These are phyloP conservation scores for Gallinago media DNA, from an alignment of 2,113 vertebrate species.

Conservation along the genomic window DNA sequence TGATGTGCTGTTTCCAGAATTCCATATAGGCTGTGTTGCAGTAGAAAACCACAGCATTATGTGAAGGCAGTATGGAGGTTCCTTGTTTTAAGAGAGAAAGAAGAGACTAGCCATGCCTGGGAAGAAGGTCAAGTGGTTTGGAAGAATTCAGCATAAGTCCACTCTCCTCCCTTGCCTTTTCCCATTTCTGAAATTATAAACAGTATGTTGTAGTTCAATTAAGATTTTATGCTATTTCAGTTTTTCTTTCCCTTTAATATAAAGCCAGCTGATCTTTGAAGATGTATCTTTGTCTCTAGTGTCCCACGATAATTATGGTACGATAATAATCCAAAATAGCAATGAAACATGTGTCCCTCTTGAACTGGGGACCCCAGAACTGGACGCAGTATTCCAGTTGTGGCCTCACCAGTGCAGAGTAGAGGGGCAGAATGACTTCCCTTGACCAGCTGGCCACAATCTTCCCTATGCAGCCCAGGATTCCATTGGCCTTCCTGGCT, in stretches of 20 bases:
- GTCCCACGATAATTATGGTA: not conserved
- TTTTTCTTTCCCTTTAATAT: not conserved
- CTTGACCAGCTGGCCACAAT: too few species aligned
- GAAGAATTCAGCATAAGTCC: not conserved
- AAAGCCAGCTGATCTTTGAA: not conserved
- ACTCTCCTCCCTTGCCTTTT: not conserved
- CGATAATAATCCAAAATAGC: not conserved
- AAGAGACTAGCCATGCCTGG: not conserved
- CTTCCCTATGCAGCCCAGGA: too few species aligned
- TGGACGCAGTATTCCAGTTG: too few species aligned
- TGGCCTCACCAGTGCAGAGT: too few species aligned
- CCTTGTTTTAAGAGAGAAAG: not conserved
- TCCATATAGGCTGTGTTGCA: not conserved
- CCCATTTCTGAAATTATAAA: not conserved
- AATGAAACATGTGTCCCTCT: not conserved
- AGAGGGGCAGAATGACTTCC: too few species aligned
- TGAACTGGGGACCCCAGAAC: too few species aligned
- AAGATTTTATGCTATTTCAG: not conserved
- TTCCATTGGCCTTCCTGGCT: too few species aligned
- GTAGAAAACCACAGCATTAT: not conserved
- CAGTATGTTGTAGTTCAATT: not conserved
- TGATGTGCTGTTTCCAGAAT: not conserved
- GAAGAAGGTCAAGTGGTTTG: not conserved
- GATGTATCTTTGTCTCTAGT: not conserved
- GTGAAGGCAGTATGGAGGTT: not conserved